Conservation (phyloP, 2,797 vertebrate species). For the Falco novaeseelandiae region DNA sequence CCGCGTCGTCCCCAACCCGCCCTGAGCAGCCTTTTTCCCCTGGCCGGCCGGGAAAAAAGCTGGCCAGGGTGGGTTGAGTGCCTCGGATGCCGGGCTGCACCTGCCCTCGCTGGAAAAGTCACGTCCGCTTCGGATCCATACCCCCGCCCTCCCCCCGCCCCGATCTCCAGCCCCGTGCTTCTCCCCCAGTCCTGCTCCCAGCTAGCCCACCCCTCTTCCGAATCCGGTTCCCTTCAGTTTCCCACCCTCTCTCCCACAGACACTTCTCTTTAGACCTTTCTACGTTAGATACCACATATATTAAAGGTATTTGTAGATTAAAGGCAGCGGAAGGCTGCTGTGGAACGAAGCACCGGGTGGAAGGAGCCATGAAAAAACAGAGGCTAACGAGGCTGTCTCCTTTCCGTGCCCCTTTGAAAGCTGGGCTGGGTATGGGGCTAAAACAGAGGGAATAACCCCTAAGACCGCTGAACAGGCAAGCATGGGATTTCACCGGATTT, state of each 20-base stretch:
- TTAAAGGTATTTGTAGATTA: neutral
- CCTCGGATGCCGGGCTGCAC: neutral
- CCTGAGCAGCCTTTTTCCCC: conserved; percentile 7
- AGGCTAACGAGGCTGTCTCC: neutral
- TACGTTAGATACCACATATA: neutral
- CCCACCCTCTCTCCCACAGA: neutral
- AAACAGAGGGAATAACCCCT: neutral
- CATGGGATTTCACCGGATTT: neutral
- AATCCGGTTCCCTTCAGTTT: neutral
- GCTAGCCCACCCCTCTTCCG: neutral
- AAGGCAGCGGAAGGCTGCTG: neutral
- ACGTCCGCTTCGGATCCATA: neutral
- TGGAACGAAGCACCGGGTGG: neutral
- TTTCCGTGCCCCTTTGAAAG: neutral
- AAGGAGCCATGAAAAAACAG: neutral
- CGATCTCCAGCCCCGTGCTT: neutral
- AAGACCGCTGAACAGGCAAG: neutral
- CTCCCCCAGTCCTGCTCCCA: neutral
- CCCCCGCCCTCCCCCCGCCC: too few relatives aligned
- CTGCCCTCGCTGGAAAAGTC: neutral
- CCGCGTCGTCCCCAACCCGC: conserved; percentile 53
- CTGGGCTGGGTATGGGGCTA: neutral
- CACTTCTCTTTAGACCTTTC: neutral
- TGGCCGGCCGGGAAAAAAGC: neutral
- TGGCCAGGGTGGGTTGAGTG: neutral